phyloP scores from a whole-genome alignment of 2,888 invertebrate species.

The Dione juno region DNA sequence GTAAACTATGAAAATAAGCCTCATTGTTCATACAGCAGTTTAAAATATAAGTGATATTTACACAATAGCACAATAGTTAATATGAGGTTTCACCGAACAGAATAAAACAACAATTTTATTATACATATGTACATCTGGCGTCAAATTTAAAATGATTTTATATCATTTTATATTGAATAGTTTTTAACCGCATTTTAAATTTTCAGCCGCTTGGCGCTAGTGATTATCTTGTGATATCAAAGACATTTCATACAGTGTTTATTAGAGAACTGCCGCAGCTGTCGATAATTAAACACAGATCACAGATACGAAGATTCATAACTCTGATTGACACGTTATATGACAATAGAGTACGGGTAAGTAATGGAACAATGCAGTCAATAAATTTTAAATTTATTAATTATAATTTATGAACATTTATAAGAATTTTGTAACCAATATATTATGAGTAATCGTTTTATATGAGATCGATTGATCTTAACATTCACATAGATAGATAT shows the following conservation, averaged over 20 bases:
- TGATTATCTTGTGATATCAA: slow-evolving; percentile 96
- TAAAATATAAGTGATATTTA: no score
- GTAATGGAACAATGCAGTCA: slow-evolving; percentile 46
- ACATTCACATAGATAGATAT: neutral
- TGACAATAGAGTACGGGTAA: slow-evolving; percentile 92
- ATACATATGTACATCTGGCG: no score
- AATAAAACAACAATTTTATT: no score
- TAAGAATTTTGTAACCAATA: neutral
- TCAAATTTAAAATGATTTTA: no score
- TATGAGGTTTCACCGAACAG: no score
- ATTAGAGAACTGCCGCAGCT: slow-evolving; percentile 94
- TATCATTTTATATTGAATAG: no score
- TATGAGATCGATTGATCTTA: neutral
- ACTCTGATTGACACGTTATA: slow-evolving; percentile 98
- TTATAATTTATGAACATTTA: neutral
- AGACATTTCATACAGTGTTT: slow-evolving; percentile 97
- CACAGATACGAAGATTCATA: slow-evolving; percentile 97
- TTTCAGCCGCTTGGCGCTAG: slow-evolving; percentile 94
- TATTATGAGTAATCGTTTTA: neutral
- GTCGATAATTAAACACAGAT: slow-evolving; percentile 87
- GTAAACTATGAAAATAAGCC: no score
- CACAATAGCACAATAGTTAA: no score
- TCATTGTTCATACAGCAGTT: no score
- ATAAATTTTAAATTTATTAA: neutral
- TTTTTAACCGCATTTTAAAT: slow-evolving; percentile 12